Evolutionary conservation across 1,140 invertebrate species (phyloP).

Genomic region (Paralvinella palmiformis): DNA sequence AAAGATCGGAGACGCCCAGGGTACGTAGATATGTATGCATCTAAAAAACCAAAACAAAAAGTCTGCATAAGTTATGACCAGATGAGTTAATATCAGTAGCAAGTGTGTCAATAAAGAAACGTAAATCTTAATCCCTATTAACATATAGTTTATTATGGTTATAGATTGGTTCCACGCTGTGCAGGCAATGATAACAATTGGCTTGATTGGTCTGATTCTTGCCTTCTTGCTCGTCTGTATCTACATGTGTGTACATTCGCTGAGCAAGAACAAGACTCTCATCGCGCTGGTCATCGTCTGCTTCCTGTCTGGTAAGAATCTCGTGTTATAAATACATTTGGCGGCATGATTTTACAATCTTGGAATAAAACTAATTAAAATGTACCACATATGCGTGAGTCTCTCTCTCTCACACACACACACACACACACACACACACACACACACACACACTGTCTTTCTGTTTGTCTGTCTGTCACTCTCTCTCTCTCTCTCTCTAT

Average conservation of each 20-base stretch:
- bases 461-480: too few relatives aligned
- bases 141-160: neutral
- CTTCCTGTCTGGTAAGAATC: conserved; percentile 15
- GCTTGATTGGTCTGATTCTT: conserved; percentile 14
- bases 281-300: conserved; percentile 19
- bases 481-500: too few relatives aligned
- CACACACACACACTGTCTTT: neutral
- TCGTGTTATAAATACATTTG: neutral
- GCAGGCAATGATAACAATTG: conserved; percentile 14
- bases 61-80: too few relatives aligned
- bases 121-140: too few relatives aligned
- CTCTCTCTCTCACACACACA: neutral
- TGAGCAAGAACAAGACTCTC: conserved; percentile 23
- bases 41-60: too few relatives aligned
- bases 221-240: conserved; percentile 17
- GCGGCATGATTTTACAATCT: neutral
- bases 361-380: too few relatives aligned
- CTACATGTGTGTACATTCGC: conserved; percentile 20
- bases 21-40: too few relatives aligned
- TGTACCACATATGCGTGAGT: neutral
- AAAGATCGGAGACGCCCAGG: too few relatives aligned
- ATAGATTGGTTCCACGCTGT: conserved; percentile 12
- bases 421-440: neutral
- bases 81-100: too few relatives aligned
- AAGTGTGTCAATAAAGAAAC: too few relatives aligned